phyloP scores from a whole-genome alignment of 2,888 invertebrate genomes.

The Rotaria sp. region DNA sequence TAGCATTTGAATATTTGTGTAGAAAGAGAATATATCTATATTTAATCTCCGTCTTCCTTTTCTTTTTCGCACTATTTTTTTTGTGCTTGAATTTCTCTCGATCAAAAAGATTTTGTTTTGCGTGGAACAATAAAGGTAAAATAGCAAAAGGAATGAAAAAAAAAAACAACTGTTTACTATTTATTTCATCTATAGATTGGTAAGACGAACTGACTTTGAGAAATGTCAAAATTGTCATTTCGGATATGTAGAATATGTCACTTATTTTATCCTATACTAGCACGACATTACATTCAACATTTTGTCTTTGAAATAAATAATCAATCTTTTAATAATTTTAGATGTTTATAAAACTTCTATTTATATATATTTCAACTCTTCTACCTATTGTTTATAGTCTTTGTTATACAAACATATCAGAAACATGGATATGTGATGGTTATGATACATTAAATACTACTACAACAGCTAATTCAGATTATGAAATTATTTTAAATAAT shows the following conservation, averaged over 20 bases:
- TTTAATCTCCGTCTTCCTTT: constrained; percentile 10
- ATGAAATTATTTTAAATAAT: neutral
- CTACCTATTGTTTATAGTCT: neutral
- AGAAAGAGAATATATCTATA: constrained; percentile 11
- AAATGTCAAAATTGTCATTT: too few species aligned
- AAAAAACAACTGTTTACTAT: too few species aligned
- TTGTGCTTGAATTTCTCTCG: neutral
- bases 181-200: too few species aligned
- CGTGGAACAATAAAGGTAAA: constrained; percentile 59
- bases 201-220: too few species aligned
- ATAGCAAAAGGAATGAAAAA: neutral
- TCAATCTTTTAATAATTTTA: neutral
- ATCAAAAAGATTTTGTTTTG: constrained; percentile 60
- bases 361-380: neutral
- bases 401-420: neutral
- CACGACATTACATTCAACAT: too few species aligned
- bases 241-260: too few species aligned
- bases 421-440: neutral
- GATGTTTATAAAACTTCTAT: neutral
- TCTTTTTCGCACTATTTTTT: neutral
- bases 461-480: neutral
- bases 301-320: too few species aligned
- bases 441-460: neutral
- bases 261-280: too few species aligned
- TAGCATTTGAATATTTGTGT: constrained; percentile 8